Evolutionary conservation across 2,113 vertebrate species (phyloP), one percentile per base, ranked within the genome.

Genomic region (Tympanuchus pallidicinctus): DNA sequence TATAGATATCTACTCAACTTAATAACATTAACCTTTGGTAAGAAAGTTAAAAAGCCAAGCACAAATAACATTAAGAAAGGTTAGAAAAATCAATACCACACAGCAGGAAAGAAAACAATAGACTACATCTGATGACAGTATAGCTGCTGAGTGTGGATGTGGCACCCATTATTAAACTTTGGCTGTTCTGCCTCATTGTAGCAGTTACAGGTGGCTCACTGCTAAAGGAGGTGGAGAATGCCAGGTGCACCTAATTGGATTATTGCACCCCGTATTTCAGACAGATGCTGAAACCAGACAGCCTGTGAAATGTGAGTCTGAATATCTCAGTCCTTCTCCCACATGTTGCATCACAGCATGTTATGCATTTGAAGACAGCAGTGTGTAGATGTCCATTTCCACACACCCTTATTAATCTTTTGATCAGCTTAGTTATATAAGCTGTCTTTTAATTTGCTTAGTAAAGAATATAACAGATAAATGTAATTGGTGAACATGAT

Each of bases 31-130:
- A 93, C 94, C 91, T 96, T 95, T 95, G 82, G 47, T 54, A 89
- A 86, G 84, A 74, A 94, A 96, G 69, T 82, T 89, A 89, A 94
- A 94, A 94, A 96, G 91, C 85, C 87, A 93, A 92, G 79, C 84
- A 91, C 94, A 92, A 92, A 85, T 85, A 93, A 89, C 92, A 92
- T 95, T 89, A 96, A 80, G 82, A 96, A 96, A 96, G 93, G 94
- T 95, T 95, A 95, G 67, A 91, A 93, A 96, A 96, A 92, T 96
- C 94, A 88, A 96, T 96, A 93, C 8, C 59, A 79, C 91, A 30
- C 82, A 94, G 94, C 87, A 86, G 89, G 92, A 91, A 89, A 82
- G 85, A 88, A 91, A 93, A 92, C 89, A 85, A 91, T 32, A 94
- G 82, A 82, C 74, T 94, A 82, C 67, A 76, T 91, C 64, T 77